Evolutionary conservation across 2,888 invertebrate genomes (phyloP), one percentile per base, ranked within the genome.

Genomic region (Opisthograptis luteolata): DNA sequence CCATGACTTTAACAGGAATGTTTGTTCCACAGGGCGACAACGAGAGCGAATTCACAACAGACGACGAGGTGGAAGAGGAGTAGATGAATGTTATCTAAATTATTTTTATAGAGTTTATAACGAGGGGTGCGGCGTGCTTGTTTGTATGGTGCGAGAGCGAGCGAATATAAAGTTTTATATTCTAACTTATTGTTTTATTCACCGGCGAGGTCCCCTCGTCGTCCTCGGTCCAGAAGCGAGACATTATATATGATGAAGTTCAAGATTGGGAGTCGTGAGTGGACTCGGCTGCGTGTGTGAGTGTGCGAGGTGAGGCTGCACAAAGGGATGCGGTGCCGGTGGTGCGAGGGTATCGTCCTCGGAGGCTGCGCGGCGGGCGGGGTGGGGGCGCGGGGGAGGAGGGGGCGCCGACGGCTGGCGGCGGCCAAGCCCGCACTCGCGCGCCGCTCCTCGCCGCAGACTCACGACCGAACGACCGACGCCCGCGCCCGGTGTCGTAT

Each of bases 41-140:
- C 76, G 92, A 93, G 68, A 93, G 93, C 78, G 93, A 93, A 75
- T 93, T 92, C 67, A 93, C 93, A 67, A 93, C 93, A 80, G 93
- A 93, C 75, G 92, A 93, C 77, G 93, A 93, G 63, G 92, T 92
- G 32, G 93, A 92, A 63, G 93, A 93, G 62, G 92, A 92, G 64
- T 85, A 83, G 73, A 64, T 56, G 67, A 73, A 68, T 64, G 76
- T 76, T 73, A 68, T 62, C 64, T 87, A 86, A 86, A 75, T 88
- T 89, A 90, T 89, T 88, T 88, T 89, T 90, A 85, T 87, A 89
- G 84, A 87, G 83, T 86, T 84, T 89, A 87, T 87, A 79, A 81
- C 72, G 59, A n/a, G 75, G 68, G 74, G 73, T 78, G 78, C 76
- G 64, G 72, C 67, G 76, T 77, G 51, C 25, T 37, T 25, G 73